Conservation (phyloP, 2,113 vertebrate species). For the Dasyurus viverrinus region DNA sequence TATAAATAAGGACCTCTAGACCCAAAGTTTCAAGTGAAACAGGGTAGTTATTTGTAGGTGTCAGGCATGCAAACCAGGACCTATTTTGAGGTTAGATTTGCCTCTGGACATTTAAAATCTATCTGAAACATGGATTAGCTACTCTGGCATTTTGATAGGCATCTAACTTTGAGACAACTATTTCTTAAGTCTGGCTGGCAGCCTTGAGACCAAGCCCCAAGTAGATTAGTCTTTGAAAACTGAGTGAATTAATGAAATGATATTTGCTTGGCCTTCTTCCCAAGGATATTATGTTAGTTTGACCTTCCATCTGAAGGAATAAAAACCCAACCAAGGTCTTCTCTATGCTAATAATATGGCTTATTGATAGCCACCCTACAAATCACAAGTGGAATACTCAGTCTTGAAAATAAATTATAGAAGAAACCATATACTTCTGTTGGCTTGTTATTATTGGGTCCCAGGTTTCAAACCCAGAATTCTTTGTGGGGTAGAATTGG, state of each 20-base stretch:
- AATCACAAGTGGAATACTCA: neutral
- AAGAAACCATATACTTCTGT: neutral
- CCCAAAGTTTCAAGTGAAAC: constrained; percentile 10
- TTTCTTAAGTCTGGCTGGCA: constrained; percentile 15
- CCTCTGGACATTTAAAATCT: neutral
- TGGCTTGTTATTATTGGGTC: neutral
- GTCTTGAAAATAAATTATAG: neutral
- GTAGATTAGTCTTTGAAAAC: neutral
- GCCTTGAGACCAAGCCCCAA: neutral
- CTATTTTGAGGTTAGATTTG: neutral
- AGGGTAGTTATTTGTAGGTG: neutral
- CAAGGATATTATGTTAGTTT: neutral
- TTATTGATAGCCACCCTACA: neutral
- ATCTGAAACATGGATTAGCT: neutral
- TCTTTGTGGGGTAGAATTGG: neutral
- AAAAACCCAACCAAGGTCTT: neutral
- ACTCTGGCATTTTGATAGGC: constrained; percentile 30
- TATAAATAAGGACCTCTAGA: neutral
- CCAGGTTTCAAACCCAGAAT: neutral
- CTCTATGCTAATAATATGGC: neutral
- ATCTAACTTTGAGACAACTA: constrained; percentile 4
- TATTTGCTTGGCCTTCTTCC: neutral
- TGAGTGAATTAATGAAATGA: neutral
- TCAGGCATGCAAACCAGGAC: neutral
- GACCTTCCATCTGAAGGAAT: neutral